Evolutionary conservation across 2,888 invertebrate genomes (phyloP).

Genomic region (Chalcosyrphus nemorum): DNA sequence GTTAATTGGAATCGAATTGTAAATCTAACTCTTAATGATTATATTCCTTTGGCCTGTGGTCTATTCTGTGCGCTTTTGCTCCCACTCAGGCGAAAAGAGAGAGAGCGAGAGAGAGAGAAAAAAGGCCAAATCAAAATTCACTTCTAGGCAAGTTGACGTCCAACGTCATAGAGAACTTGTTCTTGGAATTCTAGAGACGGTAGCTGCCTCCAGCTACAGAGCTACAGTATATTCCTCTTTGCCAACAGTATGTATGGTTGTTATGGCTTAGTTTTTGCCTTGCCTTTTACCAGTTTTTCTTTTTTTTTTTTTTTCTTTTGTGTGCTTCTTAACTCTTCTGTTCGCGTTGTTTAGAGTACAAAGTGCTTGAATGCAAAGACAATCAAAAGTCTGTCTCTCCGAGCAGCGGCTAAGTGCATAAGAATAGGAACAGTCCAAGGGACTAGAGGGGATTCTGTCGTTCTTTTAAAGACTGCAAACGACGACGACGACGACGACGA

Average conservation of each 20-base stretch:
- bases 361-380: slow-evolving; percentile 60
- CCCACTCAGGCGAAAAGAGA: slow-evolving; percentile 11
- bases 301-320: slow-evolving; percentile 5
- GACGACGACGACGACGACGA: slow-evolving; percentile 1
- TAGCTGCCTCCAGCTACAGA: slow-evolving; percentile 1
- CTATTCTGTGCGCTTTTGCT: slow-evolving; percentile 13
- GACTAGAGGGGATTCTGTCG: slow-evolving; percentile 2
- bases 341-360: slow-evolving; percentile 48
- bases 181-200: slow-evolving; percentile 44
- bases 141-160: slow-evolving; percentile 47
- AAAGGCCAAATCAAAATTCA: slow-evolving; percentile 30
- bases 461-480: slow-evolving; percentile 52
- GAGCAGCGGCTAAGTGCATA: slow-evolving; percentile 52
- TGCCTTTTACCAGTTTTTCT: slow-evolving; percentile 50
- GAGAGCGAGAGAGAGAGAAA: no score
- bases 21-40: slow-evolving; percentile 69
- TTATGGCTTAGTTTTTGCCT: slow-evolving; percentile 47
- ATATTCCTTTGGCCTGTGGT: slow-evolving; percentile 38
- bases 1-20: slow-evolving; percentile 73
- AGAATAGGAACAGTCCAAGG: slow-evolving; percentile 7
- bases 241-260: slow-evolving; percentile 5
- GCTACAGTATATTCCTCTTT: slow-evolving; percentile 1
- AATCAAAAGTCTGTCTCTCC: slow-evolving; percentile 70
- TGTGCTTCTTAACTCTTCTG: neutral
- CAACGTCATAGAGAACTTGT: slow-evolving; percentile 56